phyloP scores from a whole-genome alignment of 2,797 vertebrate species.

The Clarias laeviceps region DNA sequence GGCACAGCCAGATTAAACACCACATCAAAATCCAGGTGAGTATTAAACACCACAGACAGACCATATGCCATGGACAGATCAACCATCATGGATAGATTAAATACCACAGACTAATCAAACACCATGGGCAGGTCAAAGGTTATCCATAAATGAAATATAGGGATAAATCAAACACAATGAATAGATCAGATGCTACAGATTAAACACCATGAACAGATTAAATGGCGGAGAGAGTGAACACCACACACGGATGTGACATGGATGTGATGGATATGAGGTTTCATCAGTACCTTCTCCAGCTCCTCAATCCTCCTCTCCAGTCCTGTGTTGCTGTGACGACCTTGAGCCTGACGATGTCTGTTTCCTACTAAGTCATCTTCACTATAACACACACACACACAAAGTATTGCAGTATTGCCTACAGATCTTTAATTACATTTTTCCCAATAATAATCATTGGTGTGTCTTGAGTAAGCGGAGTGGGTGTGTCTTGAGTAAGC shows the following conservation, averaged over 20 bases:
- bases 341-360: slow-evolving; percentile 73
- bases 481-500: not conserved
- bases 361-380: slow-evolving; percentile 82
- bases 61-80: not conserved
- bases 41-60: not conserved
- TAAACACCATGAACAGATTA: not conserved
- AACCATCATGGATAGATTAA: not conserved
- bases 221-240: not conserved
- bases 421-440: not conserved
- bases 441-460: not conserved
- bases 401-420: not conserved
- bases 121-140: not conserved
- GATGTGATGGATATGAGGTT: not conserved
- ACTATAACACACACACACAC: slow-evolving; percentile 45
- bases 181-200: not conserved
- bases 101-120: not conserved
- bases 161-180: not conserved
- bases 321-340: slow-evolving; percentile 74
- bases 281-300: slow-evolving; percentile 84
- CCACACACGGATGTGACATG: too few species aligned
- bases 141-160: not conserved
- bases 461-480: too few species aligned
- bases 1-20: not conserved
- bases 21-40: not conserved
- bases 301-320: slow-evolving; percentile 92